Evolutionary conservation across 2,797 vertebrate genomes (phyloP).

Genomic region (Epinephelus coioides): DNA sequence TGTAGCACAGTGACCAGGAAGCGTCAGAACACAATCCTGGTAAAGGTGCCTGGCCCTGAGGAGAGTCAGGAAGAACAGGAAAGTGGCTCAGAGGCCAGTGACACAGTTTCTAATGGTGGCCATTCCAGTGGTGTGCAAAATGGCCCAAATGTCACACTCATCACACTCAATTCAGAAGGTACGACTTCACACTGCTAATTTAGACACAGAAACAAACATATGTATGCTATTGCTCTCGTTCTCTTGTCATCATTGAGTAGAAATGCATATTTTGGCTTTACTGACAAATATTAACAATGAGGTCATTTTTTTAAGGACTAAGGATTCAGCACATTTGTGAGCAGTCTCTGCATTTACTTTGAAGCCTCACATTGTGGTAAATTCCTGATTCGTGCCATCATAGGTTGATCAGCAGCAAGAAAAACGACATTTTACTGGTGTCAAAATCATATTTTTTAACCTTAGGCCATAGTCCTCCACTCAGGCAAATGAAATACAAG

Average conservation of each 20-base stretch:
- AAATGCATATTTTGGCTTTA: background rate
- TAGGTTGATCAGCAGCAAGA: background rate
- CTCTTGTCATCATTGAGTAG: background rate
- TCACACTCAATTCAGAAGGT: conserved; percentile 99
- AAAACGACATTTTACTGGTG: background rate
- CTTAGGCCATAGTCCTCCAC: background rate
- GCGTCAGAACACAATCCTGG: conserved; percentile 98
- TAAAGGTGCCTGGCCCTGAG: conserved; percentile 94
- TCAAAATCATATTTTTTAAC: background rate
- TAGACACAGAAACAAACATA: background rate
- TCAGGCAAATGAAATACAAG: background rate
- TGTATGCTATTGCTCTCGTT: background rate
- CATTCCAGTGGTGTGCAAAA: conserved; percentile 88
- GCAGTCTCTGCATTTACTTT: background rate
- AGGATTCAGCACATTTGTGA: background rate
- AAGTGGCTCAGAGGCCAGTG: conserved; percentile 97
- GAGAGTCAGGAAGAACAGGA: conserved; percentile 97
- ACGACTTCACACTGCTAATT: conserved; percentile 25
- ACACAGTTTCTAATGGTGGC: conserved; percentile 94
- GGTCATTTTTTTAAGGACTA: background rate
- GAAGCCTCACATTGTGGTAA: background rate
- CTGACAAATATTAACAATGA: background rate
- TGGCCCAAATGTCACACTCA: conserved; percentile 96
- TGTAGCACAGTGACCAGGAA: conserved; percentile 90
- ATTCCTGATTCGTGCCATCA: background rate